A percentile compares a stretch with the other conserved stretches of the same genome.
phyloP scores from a whole-genome alignment of 2,113 vertebrate species.

The Setophaga petechia region DNA sequence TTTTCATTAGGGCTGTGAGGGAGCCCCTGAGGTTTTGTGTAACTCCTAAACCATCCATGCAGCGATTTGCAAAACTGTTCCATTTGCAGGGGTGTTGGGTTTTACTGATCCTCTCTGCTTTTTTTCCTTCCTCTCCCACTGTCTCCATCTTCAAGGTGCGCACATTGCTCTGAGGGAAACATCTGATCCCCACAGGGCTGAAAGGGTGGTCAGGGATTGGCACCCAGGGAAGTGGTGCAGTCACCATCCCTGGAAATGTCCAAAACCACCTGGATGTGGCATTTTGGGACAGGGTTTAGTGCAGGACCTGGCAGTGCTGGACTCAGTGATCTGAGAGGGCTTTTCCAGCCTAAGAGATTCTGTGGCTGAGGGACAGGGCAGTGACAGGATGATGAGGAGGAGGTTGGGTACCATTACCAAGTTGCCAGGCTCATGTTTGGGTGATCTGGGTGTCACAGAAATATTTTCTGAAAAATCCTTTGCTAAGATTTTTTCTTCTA shows the following conservation, averaged over 20 bases:
- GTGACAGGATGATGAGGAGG: neutral
- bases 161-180: neutral
- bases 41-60: neutral
- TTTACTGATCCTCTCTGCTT: neutral
- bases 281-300: neutral
- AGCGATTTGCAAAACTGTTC: neutral
- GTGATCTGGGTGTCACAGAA: neutral
- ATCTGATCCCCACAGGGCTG: accelerated
- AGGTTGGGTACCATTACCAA: neutral
- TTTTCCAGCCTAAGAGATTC: neutral
- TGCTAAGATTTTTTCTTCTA: no score
- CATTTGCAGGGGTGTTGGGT: neutral
- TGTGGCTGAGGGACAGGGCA: neutral
- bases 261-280: neutral
- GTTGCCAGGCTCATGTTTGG: neutral
- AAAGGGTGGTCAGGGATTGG: neutral
- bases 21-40: slow-evolving; percentile 13
- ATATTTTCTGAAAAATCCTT: no score
- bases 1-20: slow-evolving; percentile 15
- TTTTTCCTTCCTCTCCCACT: neutral
- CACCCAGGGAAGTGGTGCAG: neutral
- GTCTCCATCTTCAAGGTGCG: neutral
- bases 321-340: neutral
- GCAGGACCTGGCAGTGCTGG: neutral
- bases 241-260: neutral